These are phyloP conservation scores for Hydrolagus affinis DNA, from an alignment of 2,113 vertebrate species.

Conservation along the genomic window DNA sequence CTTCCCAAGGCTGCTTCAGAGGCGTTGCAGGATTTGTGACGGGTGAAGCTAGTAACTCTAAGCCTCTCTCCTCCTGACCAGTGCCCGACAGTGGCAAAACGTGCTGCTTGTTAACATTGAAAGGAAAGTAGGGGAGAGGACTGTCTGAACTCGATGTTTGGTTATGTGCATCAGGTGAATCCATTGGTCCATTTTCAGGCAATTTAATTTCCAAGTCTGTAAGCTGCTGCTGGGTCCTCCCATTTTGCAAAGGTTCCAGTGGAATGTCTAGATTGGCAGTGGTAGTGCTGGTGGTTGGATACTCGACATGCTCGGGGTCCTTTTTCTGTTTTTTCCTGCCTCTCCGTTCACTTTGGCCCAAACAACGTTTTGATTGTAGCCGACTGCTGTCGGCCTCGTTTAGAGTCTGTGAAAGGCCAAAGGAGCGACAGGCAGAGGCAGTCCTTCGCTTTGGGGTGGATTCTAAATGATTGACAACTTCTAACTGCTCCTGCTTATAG, in stretches of 20 bases:
- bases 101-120: neutral
- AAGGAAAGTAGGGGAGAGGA: neutral
- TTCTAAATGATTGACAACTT: neutral
- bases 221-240: neutral
- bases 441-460: neutral
- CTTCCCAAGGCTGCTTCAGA: neutral
- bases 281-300: neutral
- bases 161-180: neutral
- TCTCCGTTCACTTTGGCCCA: neutral
- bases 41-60: neutral
- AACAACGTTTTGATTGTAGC: neutral
- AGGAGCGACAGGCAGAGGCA: neutral
- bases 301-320: neutral
- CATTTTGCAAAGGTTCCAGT: neutral
- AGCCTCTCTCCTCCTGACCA: neutral
- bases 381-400: neutral
- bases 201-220: neutral
- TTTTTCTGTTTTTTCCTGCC: neutral
- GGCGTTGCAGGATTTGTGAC: neutral
- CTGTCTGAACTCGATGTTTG: neutral
- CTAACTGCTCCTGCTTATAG: neutral
- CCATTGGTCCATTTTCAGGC: neutral
- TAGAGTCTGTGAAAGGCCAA: neutral
- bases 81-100: neutral
- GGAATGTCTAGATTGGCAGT: neutral